These are phyloP conservation scores for Pygathrix nemaeus DNA, from an alignment of 2,113 vertebrate species.

Conservation along the genomic window DNA sequence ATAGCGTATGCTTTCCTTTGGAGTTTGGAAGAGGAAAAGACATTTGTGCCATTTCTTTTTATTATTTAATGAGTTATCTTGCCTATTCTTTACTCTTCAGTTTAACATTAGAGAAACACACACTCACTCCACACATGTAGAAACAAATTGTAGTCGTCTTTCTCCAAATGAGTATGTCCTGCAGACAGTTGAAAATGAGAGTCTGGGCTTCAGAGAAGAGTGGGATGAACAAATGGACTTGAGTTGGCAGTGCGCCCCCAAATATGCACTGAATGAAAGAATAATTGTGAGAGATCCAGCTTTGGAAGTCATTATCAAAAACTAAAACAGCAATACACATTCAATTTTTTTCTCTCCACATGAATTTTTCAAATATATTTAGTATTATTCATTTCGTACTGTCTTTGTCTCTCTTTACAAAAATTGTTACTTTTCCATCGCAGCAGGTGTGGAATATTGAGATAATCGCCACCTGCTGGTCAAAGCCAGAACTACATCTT, in stretches of 20 bases:
- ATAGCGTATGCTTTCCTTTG: neutral
- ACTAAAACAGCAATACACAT: neutral
- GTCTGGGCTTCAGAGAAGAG: neutral
- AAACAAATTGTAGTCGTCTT: neutral
- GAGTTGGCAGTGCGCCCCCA: neutral
- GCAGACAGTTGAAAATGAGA: neutral
- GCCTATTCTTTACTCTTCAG: neutral
- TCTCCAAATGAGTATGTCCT: neutral
- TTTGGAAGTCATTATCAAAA: neutral
- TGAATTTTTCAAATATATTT: neutral
- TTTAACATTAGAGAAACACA: slow-evolving; percentile 27
- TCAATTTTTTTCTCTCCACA: neutral
- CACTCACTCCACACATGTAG: neutral
- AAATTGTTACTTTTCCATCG: neutral
- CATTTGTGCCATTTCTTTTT: neutral
- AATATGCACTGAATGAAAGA: neutral
- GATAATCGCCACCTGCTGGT: slow-evolving; percentile 40
- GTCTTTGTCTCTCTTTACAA: neutral
- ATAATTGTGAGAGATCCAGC: neutral
- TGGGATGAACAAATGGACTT: neutral
- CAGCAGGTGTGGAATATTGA: neutral
- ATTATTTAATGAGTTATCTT: slow-evolving; percentile 15
- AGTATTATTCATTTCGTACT: neutral
- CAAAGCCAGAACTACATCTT: slow-evolving; percentile 7
- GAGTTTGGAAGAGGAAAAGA: neutral